phyloP scores from a whole-genome alignment of 2,113 vertebrate genomes.

The Cryptomyrus ogoouensis region DNA sequence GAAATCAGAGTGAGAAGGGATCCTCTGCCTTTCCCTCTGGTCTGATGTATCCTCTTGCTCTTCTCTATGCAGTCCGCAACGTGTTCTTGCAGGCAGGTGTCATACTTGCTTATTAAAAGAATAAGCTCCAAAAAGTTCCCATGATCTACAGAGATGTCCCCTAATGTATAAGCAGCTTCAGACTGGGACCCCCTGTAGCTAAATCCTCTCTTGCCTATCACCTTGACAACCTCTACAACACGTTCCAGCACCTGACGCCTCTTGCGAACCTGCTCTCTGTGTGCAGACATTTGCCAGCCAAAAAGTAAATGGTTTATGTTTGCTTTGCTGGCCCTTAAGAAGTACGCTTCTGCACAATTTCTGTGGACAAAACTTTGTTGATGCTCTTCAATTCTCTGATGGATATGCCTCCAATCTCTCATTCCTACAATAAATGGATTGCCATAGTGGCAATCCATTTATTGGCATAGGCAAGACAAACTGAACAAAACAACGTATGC shows the following conservation, averaged over 20 bases:
- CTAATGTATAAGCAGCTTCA: constrained; percentile 14
- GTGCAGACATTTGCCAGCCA: too few species aligned
- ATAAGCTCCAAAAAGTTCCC: constrained; percentile 14
- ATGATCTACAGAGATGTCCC: constrained; percentile 19
- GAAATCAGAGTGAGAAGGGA: constrained; percentile 25
- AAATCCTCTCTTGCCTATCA: not conserved
- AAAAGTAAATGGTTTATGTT: too few species aligned
- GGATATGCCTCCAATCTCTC: too few species aligned
- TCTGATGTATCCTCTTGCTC: constrained; percentile 5
- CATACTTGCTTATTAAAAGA: constrained; percentile 20
- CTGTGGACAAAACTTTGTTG: too few species aligned
- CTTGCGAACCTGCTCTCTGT: too few species aligned
- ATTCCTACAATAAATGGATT: too few species aligned
- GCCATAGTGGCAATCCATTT: too few species aligned
- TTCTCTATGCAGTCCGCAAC: constrained; percentile 3
- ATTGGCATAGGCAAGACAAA: not conserved
- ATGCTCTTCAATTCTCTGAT: too few species aligned
- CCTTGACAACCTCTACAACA: not conserved
- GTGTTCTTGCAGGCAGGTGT: constrained; percentile 18
- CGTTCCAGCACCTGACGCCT: too few species aligned
- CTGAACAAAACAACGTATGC: constrained; percentile 5
- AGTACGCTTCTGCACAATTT: too few species aligned
- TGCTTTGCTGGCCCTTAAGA: too few species aligned
- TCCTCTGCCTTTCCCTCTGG: constrained; percentile 26
- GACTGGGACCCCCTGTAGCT: not conserved